Conservation (phyloP, 2,113 vertebrate species). For the Acrocephalus kingi region DNA sequence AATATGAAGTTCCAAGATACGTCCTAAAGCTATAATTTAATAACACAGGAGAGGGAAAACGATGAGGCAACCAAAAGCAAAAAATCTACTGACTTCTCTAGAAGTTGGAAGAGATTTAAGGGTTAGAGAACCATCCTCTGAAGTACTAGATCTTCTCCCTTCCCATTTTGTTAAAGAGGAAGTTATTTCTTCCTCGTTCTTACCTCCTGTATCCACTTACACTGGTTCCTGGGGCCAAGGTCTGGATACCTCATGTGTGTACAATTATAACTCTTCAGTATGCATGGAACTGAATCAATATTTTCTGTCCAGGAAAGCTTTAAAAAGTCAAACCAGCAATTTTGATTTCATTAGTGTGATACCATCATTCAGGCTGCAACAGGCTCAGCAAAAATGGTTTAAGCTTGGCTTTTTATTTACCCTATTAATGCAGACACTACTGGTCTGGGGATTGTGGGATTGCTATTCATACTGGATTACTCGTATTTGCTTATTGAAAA, state of each 20-base stretch:
- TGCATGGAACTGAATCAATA: not conserved
- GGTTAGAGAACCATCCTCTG: not conserved
- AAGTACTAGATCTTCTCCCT: not conserved
- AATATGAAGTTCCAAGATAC: not conserved
- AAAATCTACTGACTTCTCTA: not conserved
- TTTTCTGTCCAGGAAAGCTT: not conserved
- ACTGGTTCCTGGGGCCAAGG: not conserved
- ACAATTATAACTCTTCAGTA: not conserved
- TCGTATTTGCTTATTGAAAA: not conserved
- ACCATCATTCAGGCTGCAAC: not conserved
- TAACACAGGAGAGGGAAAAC: not conserved
- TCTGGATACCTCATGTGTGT: rapidly evolving
- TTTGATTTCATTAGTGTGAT: not conserved
- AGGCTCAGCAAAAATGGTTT: not conserved
- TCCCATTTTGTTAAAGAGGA: not conserved
- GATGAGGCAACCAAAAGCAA: not conserved
- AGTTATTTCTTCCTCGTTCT: not conserved
- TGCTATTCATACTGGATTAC: not conserved
- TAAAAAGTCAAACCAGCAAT: not conserved
- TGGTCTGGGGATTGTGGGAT: rapidly evolving
- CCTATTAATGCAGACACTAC: rapidly evolving
- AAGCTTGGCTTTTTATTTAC: not conserved
- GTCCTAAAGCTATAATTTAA: not conserved
- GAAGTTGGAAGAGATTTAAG: not conserved
- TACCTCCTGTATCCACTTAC: not conserved